A percentile compares a stretch with the other conserved stretches of the same genome.
These are phyloP conservation scores for Pachyseris speciosa DNA, from an alignment of 64 coral and sea anemone genomes.

Conservation along the genomic window DNA sequence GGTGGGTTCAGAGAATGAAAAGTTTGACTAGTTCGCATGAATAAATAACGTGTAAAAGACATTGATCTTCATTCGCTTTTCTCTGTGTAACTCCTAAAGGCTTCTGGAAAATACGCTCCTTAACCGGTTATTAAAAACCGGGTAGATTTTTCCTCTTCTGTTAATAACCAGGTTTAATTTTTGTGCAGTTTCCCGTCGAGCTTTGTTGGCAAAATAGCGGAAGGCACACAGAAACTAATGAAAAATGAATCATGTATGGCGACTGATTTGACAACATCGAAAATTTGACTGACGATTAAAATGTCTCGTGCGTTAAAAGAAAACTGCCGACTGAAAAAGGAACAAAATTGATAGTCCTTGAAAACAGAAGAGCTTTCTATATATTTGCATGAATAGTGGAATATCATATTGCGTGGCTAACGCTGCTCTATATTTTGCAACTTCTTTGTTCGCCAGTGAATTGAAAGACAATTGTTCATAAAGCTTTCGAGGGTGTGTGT, in stretches of 20 bases:
- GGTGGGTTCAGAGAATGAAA: constrained; percentile 48
- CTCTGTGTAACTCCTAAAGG: neutral
- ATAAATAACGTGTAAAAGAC: constrained; percentile 46
- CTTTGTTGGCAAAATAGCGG: neutral
- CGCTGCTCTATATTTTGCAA: constrained; percentile 13
- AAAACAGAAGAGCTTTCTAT: neutral
- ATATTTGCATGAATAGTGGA: constrained; percentile 30
- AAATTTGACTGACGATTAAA: constrained; percentile 10
- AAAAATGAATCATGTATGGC: constrained; percentile 12
- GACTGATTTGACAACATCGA: neutral
- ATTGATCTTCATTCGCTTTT: neutral
- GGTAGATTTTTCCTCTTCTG: neutral
- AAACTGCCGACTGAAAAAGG: constrained; percentile 9
- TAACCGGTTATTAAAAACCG: neutral
- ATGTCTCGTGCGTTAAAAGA: constrained; percentile 16
- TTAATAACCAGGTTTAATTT: neutral
- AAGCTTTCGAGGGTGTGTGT: constrained; percentile 32
- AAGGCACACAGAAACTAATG: neutral
- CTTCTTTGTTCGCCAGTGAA: constrained; percentile 29
- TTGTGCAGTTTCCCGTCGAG: neutral
- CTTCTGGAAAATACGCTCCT: neutral
- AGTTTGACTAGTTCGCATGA: constrained; percentile 63
- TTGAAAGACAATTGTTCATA: constrained; percentile 18
- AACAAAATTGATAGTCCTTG: constrained; percentile 49
- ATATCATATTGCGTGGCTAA: neutral